These are phyloP conservation scores for Falcaria lacertinaria DNA, from an alignment of 2,888 invertebrate species.

Conservation along the genomic window DNA sequence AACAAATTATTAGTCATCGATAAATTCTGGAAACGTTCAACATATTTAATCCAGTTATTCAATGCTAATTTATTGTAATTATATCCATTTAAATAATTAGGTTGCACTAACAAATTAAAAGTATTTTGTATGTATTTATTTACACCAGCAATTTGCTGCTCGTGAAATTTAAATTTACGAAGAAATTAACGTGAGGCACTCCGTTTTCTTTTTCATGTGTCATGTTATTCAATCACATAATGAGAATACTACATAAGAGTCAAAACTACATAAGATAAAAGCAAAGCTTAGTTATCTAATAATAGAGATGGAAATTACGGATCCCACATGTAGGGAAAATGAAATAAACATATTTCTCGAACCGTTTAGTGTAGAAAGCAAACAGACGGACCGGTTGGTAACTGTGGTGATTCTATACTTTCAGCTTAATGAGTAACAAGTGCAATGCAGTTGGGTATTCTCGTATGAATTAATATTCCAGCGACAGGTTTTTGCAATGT, in stretches of 20 bases:
- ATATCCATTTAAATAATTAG: conserved; percentile 26
- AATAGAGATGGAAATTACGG: background rate
- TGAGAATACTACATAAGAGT: no score
- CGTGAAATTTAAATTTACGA: background rate
- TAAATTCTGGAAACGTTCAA: conserved; percentile 17
- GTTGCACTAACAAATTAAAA: conserved; percentile 19
- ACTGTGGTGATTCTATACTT: conserved; percentile 22
- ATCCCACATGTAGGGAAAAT: background rate
- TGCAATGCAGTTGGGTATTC: background rate
- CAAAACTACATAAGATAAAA: no score
- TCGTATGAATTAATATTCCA: no score
- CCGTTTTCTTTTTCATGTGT: no score
- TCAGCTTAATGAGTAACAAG: conserved; percentile 12
- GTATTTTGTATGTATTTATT: conserved; percentile 1
- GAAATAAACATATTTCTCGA: conserved; percentile 19
- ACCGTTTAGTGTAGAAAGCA: conserved; percentile 26
- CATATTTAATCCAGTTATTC: conserved; percentile 28
- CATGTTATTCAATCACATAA: no score
- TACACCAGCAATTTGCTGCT: background rate
- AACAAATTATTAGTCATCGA: conserved; percentile 8
- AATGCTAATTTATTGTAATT: conserved; percentile 35
- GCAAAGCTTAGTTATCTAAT: background rate
- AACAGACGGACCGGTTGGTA: conserved; percentile 25
- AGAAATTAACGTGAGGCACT: no score
- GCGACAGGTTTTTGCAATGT: no score